These are phyloP conservation scores for Lysiphlebus fabarum DNA, from an alignment of 1,140 invertebrate species.

Conservation along the genomic window DNA sequence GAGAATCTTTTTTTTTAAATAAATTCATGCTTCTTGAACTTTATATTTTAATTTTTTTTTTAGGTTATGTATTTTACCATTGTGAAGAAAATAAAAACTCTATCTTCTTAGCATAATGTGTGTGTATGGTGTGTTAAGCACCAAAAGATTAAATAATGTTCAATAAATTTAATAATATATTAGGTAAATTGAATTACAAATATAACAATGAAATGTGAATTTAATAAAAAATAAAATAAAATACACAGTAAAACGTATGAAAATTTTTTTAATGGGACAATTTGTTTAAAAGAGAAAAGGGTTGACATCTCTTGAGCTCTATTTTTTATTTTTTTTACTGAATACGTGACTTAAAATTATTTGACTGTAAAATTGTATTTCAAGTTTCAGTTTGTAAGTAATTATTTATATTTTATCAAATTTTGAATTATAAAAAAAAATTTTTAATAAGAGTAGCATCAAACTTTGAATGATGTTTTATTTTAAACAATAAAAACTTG, in stretches of 20 bases:
- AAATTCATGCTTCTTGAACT: too few relatives aligned
- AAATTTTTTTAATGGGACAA: conserved; percentile 6
- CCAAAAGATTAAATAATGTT: too few relatives aligned
- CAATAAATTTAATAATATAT: too few relatives aligned
- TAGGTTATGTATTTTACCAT: too few relatives aligned
- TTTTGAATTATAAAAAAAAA: background rate
- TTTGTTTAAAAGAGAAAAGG: background rate
- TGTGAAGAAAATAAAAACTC: too few relatives aligned
- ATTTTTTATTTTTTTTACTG: conserved; percentile 14
- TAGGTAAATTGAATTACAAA: too few relatives aligned
- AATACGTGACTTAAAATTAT: conserved; percentile 1
- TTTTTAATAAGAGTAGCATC: too few relatives aligned
- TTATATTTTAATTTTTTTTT: too few relatives aligned
- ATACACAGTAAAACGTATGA: background rate
- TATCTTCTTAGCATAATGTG: too few relatives aligned
- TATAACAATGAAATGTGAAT: conserved; percentile 1
- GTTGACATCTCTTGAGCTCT: conserved; percentile 1
- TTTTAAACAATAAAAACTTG: too few relatives aligned
- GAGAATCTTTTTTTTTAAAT: too few relatives aligned
- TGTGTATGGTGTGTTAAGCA: too few relatives aligned
- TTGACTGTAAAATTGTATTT: background rate
- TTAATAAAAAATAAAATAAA: background rate
- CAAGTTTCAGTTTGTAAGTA: background rate
- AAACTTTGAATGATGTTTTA: background rate
- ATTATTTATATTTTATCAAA: background rate